phyloP scores from a whole-genome alignment of 2,113 vertebrate species.

The Dendrocopos noguchii region DNA sequence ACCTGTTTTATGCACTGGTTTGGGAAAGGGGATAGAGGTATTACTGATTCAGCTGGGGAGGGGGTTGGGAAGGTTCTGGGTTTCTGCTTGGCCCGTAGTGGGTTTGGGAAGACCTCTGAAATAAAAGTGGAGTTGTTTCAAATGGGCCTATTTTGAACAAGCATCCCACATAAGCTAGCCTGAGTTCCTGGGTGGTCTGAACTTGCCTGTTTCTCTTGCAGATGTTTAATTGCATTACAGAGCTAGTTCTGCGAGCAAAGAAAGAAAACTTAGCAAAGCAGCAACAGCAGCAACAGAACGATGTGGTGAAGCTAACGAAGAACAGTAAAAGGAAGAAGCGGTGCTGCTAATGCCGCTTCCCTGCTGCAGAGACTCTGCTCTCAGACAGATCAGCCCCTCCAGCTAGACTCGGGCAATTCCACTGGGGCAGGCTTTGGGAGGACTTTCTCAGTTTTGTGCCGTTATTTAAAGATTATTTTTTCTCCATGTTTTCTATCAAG shows the following conservation, averaged over 20 bases:
- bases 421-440: slow-evolving; percentile 73
- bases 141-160: no score
- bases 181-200: not conserved
- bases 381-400: slow-evolving; percentile 72
- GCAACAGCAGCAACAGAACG: slow-evolving; percentile 97
- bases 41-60: not conserved
- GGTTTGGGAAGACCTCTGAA: not conserved
- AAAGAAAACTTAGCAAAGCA: slow-evolving; percentile 97
- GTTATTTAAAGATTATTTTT: slow-evolving; percentile 85
- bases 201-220: slow-evolving; percentile 71
- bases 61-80: not conserved
- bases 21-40: not conserved
- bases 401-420: slow-evolving; percentile 71
- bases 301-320: slow-evolving; percentile 96
- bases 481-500: slow-evolving; percentile 79
- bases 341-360: slow-evolving; percentile 89
- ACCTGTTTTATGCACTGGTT: not conserved
- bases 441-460: slow-evolving; percentile 79
- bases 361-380: slow-evolving; percentile 77
- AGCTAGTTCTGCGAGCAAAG: slow-evolving; percentile 96
- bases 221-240: slow-evolving; percentile 99
- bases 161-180: not conserved
- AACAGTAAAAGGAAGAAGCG: slow-evolving; percentile 99
- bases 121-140: not conserved
- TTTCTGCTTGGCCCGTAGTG: fast-evolving